These are phyloP conservation scores for Oligia strigilis DNA, from an alignment of 2,888 invertebrate genomes.

Conservation along the genomic window DNA sequence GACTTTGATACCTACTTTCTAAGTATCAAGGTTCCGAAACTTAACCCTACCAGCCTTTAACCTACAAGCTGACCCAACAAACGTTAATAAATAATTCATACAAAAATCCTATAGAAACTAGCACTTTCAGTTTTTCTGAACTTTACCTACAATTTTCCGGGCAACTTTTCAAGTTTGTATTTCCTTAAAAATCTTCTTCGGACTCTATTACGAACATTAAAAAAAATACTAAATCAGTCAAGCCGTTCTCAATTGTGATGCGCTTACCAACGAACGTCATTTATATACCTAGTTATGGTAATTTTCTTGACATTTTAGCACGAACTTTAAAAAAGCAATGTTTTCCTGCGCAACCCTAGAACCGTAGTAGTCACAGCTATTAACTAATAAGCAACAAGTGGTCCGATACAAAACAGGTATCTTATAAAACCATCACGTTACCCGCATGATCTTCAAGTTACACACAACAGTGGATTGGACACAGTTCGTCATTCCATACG, in stretches of 20 bases:
- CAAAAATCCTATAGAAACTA: neutral
- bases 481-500: slow-evolving; percentile 54
- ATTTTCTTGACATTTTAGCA: neutral
- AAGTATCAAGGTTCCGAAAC: neutral
- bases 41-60: no score
- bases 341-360: neutral
- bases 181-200: neutral
- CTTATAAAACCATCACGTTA: slow-evolving; percentile 54
- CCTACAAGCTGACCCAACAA: neutral
- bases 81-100: neutral
- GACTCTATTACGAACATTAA: neutral
- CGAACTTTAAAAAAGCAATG: neutral
- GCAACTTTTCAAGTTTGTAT: neutral
- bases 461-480: slow-evolving; percentile 56
- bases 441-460: slow-evolving; percentile 46
- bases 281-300: neutral
- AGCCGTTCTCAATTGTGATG: neutral
- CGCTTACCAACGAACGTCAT: neutral
- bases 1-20: neutral
- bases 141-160: neutral
- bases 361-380: neutral
- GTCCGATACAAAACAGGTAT: slow-evolving; percentile 41
- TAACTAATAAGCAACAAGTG: slow-evolving; percentile 23
- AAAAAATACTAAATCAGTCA: no score
- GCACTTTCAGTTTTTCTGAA: neutral